Percentiles rank a stretch among this genome's conserved stretches.
Evolutionary conservation across 2,797 vertebrate genomes (phyloP).

Genomic region (Halcyon chelicuti): DNA sequence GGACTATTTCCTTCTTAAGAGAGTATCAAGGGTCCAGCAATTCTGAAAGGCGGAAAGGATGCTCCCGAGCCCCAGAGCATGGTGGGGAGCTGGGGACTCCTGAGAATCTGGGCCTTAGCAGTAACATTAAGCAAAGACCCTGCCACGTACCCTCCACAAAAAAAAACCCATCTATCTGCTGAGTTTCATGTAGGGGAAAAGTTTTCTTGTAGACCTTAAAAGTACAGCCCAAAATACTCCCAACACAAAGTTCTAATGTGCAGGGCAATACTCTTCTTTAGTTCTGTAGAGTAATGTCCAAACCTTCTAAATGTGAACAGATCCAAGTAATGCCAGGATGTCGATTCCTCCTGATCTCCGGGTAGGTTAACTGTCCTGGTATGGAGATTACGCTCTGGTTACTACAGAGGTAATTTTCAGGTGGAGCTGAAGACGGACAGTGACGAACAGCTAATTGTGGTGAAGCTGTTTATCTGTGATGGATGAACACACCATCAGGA

Average conservation of each 20-base stretch:
- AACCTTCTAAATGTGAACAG: background rate
- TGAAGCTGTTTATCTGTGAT: conserved; percentile 1
- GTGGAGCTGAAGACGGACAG: background rate
- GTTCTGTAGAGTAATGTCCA: background rate
- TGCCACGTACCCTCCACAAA: background rate
- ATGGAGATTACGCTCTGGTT: background rate
- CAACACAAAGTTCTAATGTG: background rate
- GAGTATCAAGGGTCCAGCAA: background rate
- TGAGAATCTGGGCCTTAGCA: background rate
- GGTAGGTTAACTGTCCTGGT: background rate
- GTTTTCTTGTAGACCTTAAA: background rate
- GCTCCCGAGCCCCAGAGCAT: background rate
- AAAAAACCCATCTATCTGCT: background rate
- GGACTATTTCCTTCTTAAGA: background rate
- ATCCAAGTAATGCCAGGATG: background rate
- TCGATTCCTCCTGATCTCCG: background rate
- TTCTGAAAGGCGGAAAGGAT: background rate
- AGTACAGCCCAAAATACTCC: background rate
- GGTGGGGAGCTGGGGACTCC: background rate
- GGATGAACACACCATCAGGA: conserved; percentile 6
- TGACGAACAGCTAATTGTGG: conserved; percentile 33
- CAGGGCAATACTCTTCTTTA: background rate
- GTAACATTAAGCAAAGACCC: background rate
- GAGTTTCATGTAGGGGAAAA: background rate
- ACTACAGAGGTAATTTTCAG: background rate